These are phyloP conservation scores for Scaptomyza caliginosa DNA, from an alignment of 2,888 invertebrate species.

Conservation along the genomic window DNA sequence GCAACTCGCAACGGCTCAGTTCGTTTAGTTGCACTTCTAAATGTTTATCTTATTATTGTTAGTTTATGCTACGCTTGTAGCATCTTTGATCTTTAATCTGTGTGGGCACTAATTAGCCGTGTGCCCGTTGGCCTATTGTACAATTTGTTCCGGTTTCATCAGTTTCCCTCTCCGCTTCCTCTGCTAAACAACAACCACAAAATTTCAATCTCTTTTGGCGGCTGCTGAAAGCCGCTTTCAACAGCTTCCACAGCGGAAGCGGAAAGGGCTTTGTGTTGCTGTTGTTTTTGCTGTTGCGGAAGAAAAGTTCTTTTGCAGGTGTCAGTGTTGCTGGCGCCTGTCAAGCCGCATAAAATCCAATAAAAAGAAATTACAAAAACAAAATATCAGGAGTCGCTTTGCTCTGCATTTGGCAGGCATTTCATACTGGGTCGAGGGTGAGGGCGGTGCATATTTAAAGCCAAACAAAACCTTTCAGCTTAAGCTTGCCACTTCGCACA, in stretches of 20 bases:
- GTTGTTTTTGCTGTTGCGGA: constrained; percentile 27
- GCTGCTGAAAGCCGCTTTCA: constrained; percentile 60
- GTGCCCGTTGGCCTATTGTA: constrained; percentile 22
- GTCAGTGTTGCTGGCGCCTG: constrained; percentile 63
- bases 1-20: background rate
- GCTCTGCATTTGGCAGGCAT: constrained; percentile 46
- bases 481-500: background rate
- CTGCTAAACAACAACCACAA: background rate
- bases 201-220: constrained; percentile 27
- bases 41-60: constrained; percentile 55
- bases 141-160: constrained; percentile 68
- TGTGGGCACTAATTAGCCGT: constrained; percentile 43
- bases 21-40: constrained; percentile 37
- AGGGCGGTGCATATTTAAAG: constrained; percentile 40
- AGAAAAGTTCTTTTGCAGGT: constrained; percentile 55
- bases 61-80: constrained; percentile 22
- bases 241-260: constrained; percentile 52
- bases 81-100: constrained; percentile 38
- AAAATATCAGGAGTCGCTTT: constrained; percentile 6
- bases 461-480: constrained; percentile 19
- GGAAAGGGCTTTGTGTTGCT: constrained; percentile 49
- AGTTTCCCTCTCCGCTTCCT: constrained; percentile 3
- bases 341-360: constrained; percentile 57
- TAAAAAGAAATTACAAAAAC: constrained; percentile 59
- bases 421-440: constrained; percentile 18